A percentile compares a stretch with the other conserved stretches of the same genome.
These are phyloP conservation scores for Aegithalos caudatus DNA, from an alignment of 2,113 vertebrate genomes.

Conservation along the genomic window DNA sequence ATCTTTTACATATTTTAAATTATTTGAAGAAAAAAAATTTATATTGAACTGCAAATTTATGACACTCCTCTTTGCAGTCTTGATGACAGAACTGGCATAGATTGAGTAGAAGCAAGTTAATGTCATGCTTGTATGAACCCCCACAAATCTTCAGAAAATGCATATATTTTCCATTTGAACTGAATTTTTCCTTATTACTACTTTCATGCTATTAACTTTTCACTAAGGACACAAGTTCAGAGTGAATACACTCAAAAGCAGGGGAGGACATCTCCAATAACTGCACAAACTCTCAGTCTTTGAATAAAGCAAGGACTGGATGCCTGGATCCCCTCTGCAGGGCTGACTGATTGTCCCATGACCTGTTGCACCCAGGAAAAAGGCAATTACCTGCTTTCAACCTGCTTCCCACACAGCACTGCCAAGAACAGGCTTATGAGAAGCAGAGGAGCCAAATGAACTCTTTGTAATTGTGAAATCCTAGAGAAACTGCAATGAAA, in stretches of 20 bases:
- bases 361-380: not conserved
- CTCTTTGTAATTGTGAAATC: not conserved
- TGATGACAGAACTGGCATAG: not conserved
- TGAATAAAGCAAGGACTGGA: not conserved
- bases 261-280: not conserved
- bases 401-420: not conserved
- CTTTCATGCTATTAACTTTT: not conserved
- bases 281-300: not conserved
- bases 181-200: not conserved
- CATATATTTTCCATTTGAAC: not conserved
- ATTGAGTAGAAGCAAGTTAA: not conserved
- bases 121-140: not conserved
- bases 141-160: not conserved
- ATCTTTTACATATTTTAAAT: not conserved
- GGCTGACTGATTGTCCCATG: not conserved
- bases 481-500: not conserved
- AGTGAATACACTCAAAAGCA: not conserved
- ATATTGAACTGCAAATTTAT: not conserved
- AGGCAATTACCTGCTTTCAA: not conserved
- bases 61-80: not conserved
- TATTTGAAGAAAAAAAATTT: not conserved
- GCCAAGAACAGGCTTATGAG: not conserved
- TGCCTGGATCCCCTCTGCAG: not conserved
- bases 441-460: not conserved
- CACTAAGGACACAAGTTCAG: not conserved